Evolutionary conservation across 2,797 vertebrate genomes (phyloP), one percentile per base, ranked within the genome.

Genomic region (Bucorvus abyssinicus): DNA sequence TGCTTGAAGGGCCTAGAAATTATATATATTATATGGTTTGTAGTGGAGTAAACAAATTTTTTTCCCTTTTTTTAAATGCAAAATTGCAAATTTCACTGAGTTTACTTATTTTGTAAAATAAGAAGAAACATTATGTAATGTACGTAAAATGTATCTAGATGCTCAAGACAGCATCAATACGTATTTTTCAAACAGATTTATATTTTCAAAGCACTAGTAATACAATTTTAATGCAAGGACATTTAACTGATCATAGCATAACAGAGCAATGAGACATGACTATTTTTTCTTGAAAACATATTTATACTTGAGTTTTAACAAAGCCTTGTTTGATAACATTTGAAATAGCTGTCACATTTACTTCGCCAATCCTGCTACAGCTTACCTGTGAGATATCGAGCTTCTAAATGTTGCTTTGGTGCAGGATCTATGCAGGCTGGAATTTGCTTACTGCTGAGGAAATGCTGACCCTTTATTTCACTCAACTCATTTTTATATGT

Each of bases 401-500:
- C 69, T 79, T 96, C 84, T 89, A 87, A 64, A 45, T 10, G 80
- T n/a, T 92, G 91, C 95, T 98, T 98, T 89, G 98, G 97, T 59
- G 97, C 93, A 32, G 98, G 97, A 67, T 97, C 97, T 60, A 97
- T 40, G 49, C 97, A 98, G 88, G 97, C 96, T 44, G 97, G 95
- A 47, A 96, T 84, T 90, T 98, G 98, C 70, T 96, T 98, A 86
- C 84, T 71, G 95, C 97, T 97, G 29, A 96, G 97, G 93, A 98
- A 98, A 49, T 97, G 93, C 83, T 97, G 97, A 86, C 94, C 94
- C n/a, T 26, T 97, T n/a, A 96, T 96, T 96, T 95, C 98, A 50
- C 97, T 81, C 67, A 74, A 93, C 4, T 98, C 93, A 3, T 98
- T 98, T 92, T 96, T 98, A 89, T 99, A 99, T 2, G 99, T 99